phyloP scores from a whole-genome alignment of 2,888 invertebrate genomes.

The Apantesis nais region DNA sequence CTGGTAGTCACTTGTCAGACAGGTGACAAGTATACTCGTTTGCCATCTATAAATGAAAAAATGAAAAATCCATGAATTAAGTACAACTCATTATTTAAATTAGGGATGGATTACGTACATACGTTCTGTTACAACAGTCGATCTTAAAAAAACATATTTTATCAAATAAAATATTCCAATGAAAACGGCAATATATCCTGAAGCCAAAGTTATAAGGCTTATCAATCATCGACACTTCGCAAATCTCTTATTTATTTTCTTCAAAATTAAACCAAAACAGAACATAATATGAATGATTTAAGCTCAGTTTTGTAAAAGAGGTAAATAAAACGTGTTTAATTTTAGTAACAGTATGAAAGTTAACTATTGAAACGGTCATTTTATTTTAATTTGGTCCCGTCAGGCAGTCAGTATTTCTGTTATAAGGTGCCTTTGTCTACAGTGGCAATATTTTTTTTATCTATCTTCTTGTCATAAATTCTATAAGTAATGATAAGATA shows the following conservation, averaged over 20 bases:
- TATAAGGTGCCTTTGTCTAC: neutral
- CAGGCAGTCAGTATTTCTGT: neutral
- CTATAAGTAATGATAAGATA: too few relatives aligned
- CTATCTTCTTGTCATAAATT: neutral
- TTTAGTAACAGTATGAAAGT: neutral
- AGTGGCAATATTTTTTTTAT: neutral
- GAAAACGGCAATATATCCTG: too few relatives aligned
- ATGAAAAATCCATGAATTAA: too few relatives aligned
- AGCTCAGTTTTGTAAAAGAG: neutral
- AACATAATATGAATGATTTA: neutral
- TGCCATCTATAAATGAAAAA: too few relatives aligned
- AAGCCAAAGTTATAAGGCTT: conserved; percentile 24
- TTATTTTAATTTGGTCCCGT: neutral
- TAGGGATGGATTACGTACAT: too few relatives aligned
- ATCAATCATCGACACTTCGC: conserved; percentile 40
- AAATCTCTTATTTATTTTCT: conserved; percentile 39
- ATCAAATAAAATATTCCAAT: too few relatives aligned
- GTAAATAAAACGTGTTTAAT: neutral
- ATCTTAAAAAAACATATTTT: too few relatives aligned
- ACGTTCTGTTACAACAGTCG: too few relatives aligned
- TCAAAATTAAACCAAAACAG: conserved; percentile 20
- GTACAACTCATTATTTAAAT: too few relatives aligned
- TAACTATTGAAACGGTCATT: neutral
- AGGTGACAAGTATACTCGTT: too few relatives aligned
- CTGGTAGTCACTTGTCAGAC: too few relatives aligned